Evolutionary conservation across 2,113 vertebrate genomes (phyloP).

Genomic region (Gymnobelideus leadbeateri): DNA sequence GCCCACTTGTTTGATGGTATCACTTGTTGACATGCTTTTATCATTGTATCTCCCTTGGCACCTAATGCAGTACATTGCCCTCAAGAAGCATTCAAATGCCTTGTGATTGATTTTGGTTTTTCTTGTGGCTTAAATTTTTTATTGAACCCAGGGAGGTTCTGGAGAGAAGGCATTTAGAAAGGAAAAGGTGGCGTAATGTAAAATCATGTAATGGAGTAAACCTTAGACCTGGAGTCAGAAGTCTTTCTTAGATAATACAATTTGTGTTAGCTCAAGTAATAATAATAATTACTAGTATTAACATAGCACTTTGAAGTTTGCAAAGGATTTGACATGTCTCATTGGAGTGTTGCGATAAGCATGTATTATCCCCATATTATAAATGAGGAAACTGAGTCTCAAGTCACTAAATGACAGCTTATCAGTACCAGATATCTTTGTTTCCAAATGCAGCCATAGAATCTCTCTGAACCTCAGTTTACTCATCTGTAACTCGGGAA

Average conservation of each 20-base stretch:
- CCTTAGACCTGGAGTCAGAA: background rate
- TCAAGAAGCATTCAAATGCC: constrained; percentile 44
- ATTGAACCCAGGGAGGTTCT: constrained; percentile 15
- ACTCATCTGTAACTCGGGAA: background rate
- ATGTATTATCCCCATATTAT: background rate
- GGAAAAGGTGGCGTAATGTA: background rate
- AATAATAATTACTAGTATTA: background rate
- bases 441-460: background rate
- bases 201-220: background rate
- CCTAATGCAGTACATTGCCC: background rate
- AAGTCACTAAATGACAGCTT: background rate
- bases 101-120: constrained; percentile 30
- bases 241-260: background rate
- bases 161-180: background rate
- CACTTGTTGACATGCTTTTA: constrained; percentile 29
- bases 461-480: background rate
- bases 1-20: constrained; percentile 41
- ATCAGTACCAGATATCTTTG: background rate
- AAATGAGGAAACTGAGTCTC: background rate
- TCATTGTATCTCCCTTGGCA: constrained; percentile 15
- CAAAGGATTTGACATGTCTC: background rate
- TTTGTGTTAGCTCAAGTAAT: background rate
- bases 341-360: background rate
- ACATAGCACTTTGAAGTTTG: background rate
- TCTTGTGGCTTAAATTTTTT: constrained; percentile 58